Percentiles rank a stretch among this genome's conserved stretches.
Evolutionary conservation across 2,888 invertebrate genomes (phyloP).

Genomic region (Drosophila flavopinicola): DNA sequence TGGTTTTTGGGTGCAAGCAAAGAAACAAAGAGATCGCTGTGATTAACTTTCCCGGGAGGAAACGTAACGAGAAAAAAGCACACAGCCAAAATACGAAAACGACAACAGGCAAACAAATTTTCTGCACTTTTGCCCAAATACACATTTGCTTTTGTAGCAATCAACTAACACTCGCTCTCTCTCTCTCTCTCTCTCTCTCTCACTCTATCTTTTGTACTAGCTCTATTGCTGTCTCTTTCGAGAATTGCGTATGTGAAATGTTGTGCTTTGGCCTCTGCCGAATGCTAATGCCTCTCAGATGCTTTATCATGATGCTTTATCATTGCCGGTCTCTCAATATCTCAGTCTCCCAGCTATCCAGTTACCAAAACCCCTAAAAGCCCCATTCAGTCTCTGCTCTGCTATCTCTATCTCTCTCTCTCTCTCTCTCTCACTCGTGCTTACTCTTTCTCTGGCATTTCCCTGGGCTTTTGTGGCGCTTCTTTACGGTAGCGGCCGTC

Average conservation of each 20-base stretch:
- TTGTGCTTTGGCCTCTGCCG: constrained; percentile 20
- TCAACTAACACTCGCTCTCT: constrained; percentile 14
- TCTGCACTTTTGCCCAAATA: neutral
- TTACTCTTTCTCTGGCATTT: constrained; percentile 18
- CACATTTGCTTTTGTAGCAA: constrained; percentile 6
- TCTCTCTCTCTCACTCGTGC: neutral
- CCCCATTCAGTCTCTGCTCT: constrained; percentile 2
- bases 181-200: neutral
- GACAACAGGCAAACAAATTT: neutral
- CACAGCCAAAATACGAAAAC: neutral
- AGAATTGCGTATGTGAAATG: constrained; percentile 27
- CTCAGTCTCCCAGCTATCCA: neutral
- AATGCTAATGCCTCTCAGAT: constrained; percentile 39
- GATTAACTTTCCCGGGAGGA: constrained; percentile 41
- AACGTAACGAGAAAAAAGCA: neutral
- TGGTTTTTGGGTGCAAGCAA: constrained; percentile 11
- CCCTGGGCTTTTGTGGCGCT: constrained; percentile 30
- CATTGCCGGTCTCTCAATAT: constrained; percentile 33
- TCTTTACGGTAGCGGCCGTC: constrained; percentile 52
- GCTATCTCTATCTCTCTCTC: neutral
- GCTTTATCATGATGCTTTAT: constrained; percentile 57
- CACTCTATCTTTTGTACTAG: neutral
- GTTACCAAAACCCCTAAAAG: constrained; percentile 6
- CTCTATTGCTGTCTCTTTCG: neutral
- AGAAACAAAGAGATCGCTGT: constrained; percentile 37